A percentile compares a stretch with the other conserved stretches of the same genome.
Conservation (phyloP, 2,113 vertebrate species). For the Budorcas taxicolor region DNA sequence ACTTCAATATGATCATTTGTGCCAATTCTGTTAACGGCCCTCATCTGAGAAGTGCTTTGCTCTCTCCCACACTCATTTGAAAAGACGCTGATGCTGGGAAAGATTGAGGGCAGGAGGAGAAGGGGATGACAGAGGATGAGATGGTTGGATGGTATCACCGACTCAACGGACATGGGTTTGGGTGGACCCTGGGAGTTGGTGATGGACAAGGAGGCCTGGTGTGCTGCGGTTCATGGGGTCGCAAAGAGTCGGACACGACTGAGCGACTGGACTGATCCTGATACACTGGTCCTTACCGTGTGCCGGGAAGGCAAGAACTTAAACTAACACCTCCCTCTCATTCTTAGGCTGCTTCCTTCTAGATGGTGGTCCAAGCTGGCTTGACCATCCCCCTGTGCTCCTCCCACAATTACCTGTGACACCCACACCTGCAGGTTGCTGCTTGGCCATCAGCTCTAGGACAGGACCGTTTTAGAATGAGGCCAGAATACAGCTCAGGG, state of each 20-base stretch:
- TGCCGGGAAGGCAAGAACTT: neutral
- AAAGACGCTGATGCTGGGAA: no score
- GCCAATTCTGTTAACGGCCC: neutral
- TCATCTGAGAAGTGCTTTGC: neutral
- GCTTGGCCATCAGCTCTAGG: neutral
- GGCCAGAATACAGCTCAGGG: neutral
- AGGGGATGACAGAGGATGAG: no score
- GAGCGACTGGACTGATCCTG: no score
- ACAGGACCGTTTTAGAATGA: neutral
- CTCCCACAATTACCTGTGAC: neutral
- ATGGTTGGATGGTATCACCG: no score
- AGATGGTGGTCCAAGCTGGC: neutral
- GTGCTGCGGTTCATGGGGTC: no score
- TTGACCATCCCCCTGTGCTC: accelerated
- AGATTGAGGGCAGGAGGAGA: no score
- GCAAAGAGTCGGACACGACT: no score
- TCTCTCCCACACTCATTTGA: neutral
- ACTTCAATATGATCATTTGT: neutral
- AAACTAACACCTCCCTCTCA: neutral
- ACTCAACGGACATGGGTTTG: no score
- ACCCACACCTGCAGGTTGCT: neutral
- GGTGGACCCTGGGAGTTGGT: no score
- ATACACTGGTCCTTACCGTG: neutral
- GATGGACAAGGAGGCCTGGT: no score
- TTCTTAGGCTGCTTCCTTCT: neutral